Base-by-base conservation (phyloP, 2,888 invertebrate species). In the Chloromyia formosa region DNA sequence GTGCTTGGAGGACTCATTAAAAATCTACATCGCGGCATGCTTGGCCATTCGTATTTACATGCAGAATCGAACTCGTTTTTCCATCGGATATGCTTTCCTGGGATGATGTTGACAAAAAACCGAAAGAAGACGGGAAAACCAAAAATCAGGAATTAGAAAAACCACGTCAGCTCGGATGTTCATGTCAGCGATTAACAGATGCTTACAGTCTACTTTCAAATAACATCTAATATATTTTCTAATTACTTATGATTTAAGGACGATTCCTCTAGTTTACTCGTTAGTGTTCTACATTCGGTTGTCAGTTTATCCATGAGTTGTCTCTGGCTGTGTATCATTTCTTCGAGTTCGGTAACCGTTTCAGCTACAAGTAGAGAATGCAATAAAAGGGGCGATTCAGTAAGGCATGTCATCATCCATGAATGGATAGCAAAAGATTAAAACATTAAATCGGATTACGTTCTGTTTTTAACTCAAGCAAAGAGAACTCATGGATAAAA, bases 261-360 rank as follows among this genome's bases (percentile, higher is more conserved):
- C 86, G 93, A 91, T 87, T 94, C 94, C 89, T 95, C 94, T 89
- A 95, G 91, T 90, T 93, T 94, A 88, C 92, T 90, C 85, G 94
- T 94, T 87, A 95, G 91, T 87, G 89, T 89, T 88, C 93, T 94
- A 89, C 94, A 94, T 89, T 95, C 94, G 85, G 89, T 90, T 85
- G 94, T 93, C 87, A 95, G 91, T 91, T 93, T 94, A 89, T 94
- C 94, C 92, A 94, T 93, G 91, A 94, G 93, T 90, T 92, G 92
- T 90, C 93, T 94, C 91, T 95, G 94, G 88, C 92, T 93, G 88
- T 92, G 92, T 88, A 95, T 91, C 92, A 94, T 92, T 86, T 91
- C 90, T 90, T 94, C 94, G 88, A 95, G 91, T 88, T 93, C 94
- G 88, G 91, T 91, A 87, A 94, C 94, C 85, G 93, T 94, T 88